phyloP scores from a whole-genome alignment of 2,113 vertebrate species.

The Prochilodus magdalenae region DNA sequence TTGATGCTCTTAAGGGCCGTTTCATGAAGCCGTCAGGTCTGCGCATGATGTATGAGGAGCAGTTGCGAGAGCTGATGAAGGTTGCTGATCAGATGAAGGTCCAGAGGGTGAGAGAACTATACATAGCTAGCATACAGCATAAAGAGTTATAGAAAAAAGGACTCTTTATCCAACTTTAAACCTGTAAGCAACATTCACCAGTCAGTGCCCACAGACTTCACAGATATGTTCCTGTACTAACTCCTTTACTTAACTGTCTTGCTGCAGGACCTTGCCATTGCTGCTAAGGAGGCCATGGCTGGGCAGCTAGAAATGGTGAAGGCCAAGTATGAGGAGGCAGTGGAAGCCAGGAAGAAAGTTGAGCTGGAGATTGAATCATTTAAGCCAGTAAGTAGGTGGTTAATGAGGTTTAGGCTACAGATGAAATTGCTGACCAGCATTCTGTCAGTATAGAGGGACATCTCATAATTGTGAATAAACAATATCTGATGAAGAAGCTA shows the following conservation, averaged over 20 bases:
- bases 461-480: neutral
- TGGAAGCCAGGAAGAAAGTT: conserved; percentile 71
- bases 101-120: conserved; percentile 65
- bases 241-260: neutral
- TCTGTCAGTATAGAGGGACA: neutral
- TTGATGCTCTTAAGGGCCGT: conserved; percentile 64
- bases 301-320: conserved; percentile 72
- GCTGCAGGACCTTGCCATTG: conserved; percentile 71
- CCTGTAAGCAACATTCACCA: neutral
- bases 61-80: conserved; percentile 72
- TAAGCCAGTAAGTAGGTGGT: conserved; percentile 69
- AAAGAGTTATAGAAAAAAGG: neutral
- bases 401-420: too few relatives aligned
- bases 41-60: conserved; percentile 70
- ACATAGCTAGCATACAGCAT: neutral
- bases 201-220: neutral
- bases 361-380: conserved; percentile 76
- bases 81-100: conserved; percentile 71
- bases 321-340: conserved; percentile 71
- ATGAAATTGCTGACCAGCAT: neutral
- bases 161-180: neutral
- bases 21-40: conserved; percentile 66
- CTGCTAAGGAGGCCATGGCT: conserved; percentile 69
- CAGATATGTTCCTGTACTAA: neutral
- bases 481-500: neutral